Evolutionary conservation across 2,797 vertebrate genomes (phyloP).

Genomic region (Pseudochaenichthys georgianus): DNA sequence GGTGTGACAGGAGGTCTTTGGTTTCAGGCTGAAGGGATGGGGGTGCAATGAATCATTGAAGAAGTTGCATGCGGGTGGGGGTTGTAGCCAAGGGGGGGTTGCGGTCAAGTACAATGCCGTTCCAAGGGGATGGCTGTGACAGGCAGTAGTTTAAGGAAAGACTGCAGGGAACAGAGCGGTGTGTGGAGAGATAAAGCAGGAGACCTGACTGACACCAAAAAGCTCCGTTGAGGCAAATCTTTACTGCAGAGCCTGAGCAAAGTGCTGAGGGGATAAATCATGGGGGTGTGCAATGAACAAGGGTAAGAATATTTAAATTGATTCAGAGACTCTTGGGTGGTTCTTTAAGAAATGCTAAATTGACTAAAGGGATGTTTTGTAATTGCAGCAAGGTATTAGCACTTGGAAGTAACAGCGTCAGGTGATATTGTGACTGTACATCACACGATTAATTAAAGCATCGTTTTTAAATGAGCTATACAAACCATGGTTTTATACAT

Average conservation of each 20-base stretch:
- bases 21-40: conserved; percentile 59
- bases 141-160: conserved; percentile 23
- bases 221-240: conserved; percentile 23
- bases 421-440: neutral
- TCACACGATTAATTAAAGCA: neutral
- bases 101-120: conserved; percentile 21
- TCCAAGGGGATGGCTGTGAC: conserved; percentile 26
- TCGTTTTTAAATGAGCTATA: neutral
- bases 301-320: conserved; percentile 54
- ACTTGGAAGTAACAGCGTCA: neutral
- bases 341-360: neutral
- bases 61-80: conserved; percentile 1
- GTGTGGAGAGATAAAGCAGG: conserved; percentile 32
- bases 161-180: conserved; percentile 12
- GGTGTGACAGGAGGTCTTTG: conserved; percentile 48
- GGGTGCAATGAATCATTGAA: conserved; percentile 57
- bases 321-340: neutral
- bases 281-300: conserved; percentile 70
- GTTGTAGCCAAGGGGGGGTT: conserved; percentile 26
- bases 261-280: conserved; percentile 44
- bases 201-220: conserved; percentile 20
- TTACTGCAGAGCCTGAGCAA: conserved; percentile 18
- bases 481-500: neutral
- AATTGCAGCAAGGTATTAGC: neutral
- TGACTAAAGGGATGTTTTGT: neutral